Percentiles rank a stretch among this genome's conserved stretches.
Conservation (phyloP, 2,113 vertebrate species). For the Rhipidura dahli region DNA sequence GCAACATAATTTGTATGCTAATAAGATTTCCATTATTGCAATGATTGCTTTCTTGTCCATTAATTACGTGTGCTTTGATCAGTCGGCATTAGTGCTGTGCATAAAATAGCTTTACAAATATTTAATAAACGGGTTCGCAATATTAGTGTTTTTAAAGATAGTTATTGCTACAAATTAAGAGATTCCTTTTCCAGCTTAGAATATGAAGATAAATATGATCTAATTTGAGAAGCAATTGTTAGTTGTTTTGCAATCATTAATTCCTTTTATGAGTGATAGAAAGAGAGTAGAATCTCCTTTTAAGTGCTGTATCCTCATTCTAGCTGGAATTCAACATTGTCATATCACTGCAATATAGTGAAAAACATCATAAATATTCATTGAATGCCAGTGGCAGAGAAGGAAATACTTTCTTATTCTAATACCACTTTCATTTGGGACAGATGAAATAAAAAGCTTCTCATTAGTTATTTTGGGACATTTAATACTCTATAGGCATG, state of each 20-base stretch:
- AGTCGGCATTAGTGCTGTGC: background rate
- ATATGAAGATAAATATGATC: constrained; percentile 45
- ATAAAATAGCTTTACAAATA: constrained; percentile 34
- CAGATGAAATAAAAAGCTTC: constrained; percentile 31
- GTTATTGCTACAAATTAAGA: constrained; percentile 27
- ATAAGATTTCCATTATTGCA: constrained; percentile 9
- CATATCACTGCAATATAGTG: constrained; percentile 23
- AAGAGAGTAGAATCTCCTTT: constrained; percentile 24
- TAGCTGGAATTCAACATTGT: constrained; percentile 32
- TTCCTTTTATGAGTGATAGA: constrained; percentile 40
- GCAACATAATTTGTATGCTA: constrained; percentile 24
- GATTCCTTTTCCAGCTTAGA: constrained; percentile 31
- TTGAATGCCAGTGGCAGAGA: constrained; percentile 42
- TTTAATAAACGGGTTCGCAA: background rate
- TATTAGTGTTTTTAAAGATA: constrained; percentile 37
- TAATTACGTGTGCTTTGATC: constrained; percentile 46
- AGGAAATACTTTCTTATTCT: constrained; percentile 42
- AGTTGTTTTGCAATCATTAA: constrained; percentile 43
- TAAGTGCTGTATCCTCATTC: constrained; percentile 10
- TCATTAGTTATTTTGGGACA: constrained; percentile 39
- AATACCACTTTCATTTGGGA: constrained; percentile 17
- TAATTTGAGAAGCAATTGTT: constrained; percentile 59
- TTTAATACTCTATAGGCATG: background rate
- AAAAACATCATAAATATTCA: constrained; percentile 64
- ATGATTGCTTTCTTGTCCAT: constrained; percentile 15